Evolutionary conservation across 2,888 invertebrate species (phyloP).

Genomic region (Caenorhabditis doughertyi): DNA sequence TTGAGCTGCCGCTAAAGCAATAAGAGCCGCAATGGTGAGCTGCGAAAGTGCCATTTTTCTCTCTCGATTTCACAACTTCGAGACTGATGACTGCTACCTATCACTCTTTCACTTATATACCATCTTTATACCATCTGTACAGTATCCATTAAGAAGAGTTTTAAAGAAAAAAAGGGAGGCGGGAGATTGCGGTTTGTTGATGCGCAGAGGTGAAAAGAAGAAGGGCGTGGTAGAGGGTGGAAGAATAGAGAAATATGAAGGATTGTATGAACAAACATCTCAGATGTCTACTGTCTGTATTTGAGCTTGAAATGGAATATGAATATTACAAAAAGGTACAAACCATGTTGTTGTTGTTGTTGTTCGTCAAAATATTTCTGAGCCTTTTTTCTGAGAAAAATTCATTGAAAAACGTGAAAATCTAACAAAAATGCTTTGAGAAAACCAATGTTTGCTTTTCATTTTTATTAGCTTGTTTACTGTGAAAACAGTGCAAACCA

Average conservation of each 20-base stretch:
- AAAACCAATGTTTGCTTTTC: slow-evolving; percentile 17
- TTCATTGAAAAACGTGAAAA: background rate
- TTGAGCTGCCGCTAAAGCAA: slow-evolving; percentile 58
- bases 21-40: slow-evolving; percentile 47
- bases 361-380: background rate
- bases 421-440: background rate
- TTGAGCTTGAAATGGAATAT: slow-evolving; percentile 18
- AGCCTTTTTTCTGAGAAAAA: background rate
- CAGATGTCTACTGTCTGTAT: slow-evolving; percentile 35
- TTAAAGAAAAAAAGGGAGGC: slow-evolving; percentile 41
- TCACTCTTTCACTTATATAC: slow-evolving; percentile 56
- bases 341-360: slow-evolving; percentile 12
- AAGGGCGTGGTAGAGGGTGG: slow-evolving; percentile 48
- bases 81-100: slow-evolving; percentile 62
- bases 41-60: slow-evolving; percentile 55
- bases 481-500: slow-evolving; percentile 43
- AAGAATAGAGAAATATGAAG: background rate
- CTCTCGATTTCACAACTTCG: slow-evolving; percentile 44
- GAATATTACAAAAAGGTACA: background rate
- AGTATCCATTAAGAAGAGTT: slow-evolving; percentile 54
- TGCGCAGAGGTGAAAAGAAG: slow-evolving; percentile 42
- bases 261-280: slow-evolving; percentile 67
- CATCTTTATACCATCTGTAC: slow-evolving; percentile 58
- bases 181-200: slow-evolving; percentile 39
- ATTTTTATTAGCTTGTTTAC: slow-evolving; percentile 43